Percentiles rank a stretch among this genome's conserved stretches.
Conservation (phyloP, 2,888 invertebrate genomes). For the Pardosa pseudoannulata region DNA sequence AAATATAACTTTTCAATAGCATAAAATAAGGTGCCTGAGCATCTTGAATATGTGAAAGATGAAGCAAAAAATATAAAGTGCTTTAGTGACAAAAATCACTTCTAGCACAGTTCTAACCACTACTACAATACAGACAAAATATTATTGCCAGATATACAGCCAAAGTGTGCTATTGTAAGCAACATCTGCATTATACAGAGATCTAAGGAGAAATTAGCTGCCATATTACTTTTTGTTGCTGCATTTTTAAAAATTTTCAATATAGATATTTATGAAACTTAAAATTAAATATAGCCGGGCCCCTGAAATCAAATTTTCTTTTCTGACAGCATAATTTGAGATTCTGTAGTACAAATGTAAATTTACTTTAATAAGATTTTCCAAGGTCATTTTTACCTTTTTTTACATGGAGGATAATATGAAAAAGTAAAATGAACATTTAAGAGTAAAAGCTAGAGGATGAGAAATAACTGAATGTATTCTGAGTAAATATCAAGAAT, state of each 20-base stretch:
- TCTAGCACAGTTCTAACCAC: constrained; percentile 50
- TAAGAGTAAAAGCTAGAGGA: too few species aligned
- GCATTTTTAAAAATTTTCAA: neutral
- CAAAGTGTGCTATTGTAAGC: constrained; percentile 69
- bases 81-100: constrained; percentile 15
- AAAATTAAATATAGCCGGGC: constrained; percentile 31
- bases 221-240: constrained; percentile 24
- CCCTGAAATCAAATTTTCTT: constrained; percentile 14
- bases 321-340: too few species aligned
- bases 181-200: constrained; percentile 66
- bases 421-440: too few species aligned
- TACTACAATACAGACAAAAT: constrained; percentile 58
- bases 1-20: neutral
- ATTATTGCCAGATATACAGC: constrained; percentile 73
- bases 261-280: neutral
- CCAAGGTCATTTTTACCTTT: too few species aligned
- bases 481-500: too few species aligned
- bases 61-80: constrained; percentile 23
- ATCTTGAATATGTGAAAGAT: constrained; percentile 36
- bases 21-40: constrained; percentile 61
- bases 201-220: constrained; percentile 62
- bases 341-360: too few species aligned
- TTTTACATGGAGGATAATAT: too few species aligned
- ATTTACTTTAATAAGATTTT: too few species aligned
- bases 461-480: too few species aligned